Base-by-base conservation (phyloP, 2,113 vertebrate species). In the Apaloderma vittatum region DNA sequence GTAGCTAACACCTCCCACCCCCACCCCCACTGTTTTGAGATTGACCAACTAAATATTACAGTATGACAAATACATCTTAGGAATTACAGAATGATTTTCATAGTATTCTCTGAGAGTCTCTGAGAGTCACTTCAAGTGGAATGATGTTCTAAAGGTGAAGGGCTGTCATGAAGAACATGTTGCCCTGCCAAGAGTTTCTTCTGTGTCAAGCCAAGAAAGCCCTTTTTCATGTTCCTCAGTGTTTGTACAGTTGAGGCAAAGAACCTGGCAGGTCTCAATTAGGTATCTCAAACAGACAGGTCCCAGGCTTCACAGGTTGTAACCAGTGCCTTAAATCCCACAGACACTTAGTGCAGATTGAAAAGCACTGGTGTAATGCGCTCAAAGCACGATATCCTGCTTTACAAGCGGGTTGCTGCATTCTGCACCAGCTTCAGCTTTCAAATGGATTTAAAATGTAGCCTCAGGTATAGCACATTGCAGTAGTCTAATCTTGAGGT, bases 361-460 rank as follows among this genome's bases (percentile, higher is more conserved):
- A 87, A 96, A 96, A 71, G 92, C 83, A 46, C 76, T 85, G 94
- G 88, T 89, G 84, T 94, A 72, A 94, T 88, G 73, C 0, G 88
- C 92, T 95, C 91, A 81, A 74, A 95, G 91, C 79, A 78, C 17
- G 1, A 54, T 85, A 97, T 91, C 76, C 92, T 94, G 86, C 94
- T 97, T 97, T 94, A 92, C 40, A 40, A 93, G 92, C 75, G 3
- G 75, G 97, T 97, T 96, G 86, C 91, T 0, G 54, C 90, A 82
- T 96, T 91, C 84, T 91, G 90, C 84, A 90, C 95, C 94, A 81
- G 95, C 83, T 95, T 96, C 95, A 93, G 88, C 88, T 96, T 97
- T 97, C 94, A 92, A 95, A 97, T 97, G 92, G 96, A 97, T 97
- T 96, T 96, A 94, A 96, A 97, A 97, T 75, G 94, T 97, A 97